Evolutionary conservation across 2,113 vertebrate species (phyloP).

Genomic region (Saccopteryx leptura): DNA sequence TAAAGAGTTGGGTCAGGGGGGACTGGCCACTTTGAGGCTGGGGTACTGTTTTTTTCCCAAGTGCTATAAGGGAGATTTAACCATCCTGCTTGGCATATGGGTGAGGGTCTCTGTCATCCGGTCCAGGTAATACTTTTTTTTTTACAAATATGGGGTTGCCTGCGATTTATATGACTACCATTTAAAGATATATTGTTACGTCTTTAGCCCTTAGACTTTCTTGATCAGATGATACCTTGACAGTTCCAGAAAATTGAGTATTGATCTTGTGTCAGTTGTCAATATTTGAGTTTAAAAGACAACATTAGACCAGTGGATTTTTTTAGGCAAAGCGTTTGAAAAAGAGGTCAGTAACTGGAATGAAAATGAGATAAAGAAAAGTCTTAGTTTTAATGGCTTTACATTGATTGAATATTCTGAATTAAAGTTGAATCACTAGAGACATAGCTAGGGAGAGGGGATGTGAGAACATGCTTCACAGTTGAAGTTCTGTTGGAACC

Average conservation of each 20-base stretch:
- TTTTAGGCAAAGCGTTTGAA: slow-evolving; percentile 5
- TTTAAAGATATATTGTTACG: not conserved
- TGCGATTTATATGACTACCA: not conserved
- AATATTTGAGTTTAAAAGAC: not conserved
- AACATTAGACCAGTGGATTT: not conserved
- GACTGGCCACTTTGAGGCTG: not conserved
- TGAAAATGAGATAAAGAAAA: slow-evolving; percentile 25
- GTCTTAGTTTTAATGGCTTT: slow-evolving; percentile 30
- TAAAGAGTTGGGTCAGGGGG: not conserved
- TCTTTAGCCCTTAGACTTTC: slow-evolving; percentile 25
- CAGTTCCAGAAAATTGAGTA: not conserved
- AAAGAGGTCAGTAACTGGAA: not conserved
- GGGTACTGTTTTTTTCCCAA: slow-evolving; percentile 22
- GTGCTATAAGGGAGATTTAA: not conserved
- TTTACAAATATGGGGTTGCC: not conserved
- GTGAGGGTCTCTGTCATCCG: not conserved
- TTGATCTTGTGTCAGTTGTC: not conserved
- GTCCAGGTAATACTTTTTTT: not conserved
- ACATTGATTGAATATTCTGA: not conserved
- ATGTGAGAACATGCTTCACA: not conserved
- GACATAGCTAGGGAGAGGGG: not conserved
- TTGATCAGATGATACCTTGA: not conserved
- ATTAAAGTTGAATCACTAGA: slow-evolving; percentile 34
- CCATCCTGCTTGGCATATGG: not conserved
- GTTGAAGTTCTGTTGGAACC: not conserved